A percentile compares a stretch with the other conserved stretches of the same genome.
Evolutionary conservation across 92 coral and sea anemone genomes (phyloP).

Genomic region (Heteractis magnifica): DNA sequence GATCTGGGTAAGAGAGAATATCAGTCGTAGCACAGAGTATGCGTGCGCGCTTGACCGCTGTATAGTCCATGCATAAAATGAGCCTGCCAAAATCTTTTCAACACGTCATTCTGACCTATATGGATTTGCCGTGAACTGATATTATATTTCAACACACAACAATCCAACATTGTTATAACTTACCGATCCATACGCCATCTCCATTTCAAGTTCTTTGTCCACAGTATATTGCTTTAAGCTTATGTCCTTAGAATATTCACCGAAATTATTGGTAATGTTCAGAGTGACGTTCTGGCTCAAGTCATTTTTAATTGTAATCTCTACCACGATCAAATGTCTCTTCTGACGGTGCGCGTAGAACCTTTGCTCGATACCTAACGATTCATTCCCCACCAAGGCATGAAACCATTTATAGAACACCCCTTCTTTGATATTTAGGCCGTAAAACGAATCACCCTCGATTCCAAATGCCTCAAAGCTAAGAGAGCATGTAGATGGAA

Average conservation of each 20-base stretch:
- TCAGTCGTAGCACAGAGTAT: not conserved
- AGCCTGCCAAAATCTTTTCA: not conserved
- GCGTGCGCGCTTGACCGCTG: not conserved
- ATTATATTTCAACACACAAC: not conserved
- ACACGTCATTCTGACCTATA: not conserved
- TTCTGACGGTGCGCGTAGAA: constrained; percentile 76
- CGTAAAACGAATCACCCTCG: constrained; percentile 51
- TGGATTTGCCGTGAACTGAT: not conserved
- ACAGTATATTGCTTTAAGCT: constrained; percentile 30
- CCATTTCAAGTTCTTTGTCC: constrained; percentile 23
- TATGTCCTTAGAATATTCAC: constrained; percentile 58
- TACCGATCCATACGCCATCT: constrained; percentile 42
- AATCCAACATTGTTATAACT: not conserved
- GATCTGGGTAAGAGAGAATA: not conserved
- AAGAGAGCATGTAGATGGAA: constrained; percentile 73
- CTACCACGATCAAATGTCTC: constrained; percentile 67
- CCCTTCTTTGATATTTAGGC: constrained; percentile 68
- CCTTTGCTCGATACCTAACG: constrained; percentile 58
- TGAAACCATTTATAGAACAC: constrained; percentile 78
- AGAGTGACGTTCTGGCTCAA: constrained; percentile 46
- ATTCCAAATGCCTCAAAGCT: constrained; percentile 39
- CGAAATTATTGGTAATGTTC: constrained; percentile 53
- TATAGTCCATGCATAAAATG: not conserved
- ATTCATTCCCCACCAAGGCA: constrained; percentile 6
- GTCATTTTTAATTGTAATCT: constrained; percentile 64